phyloP scores from a whole-genome alignment of 2,113 vertebrate genomes.

The Corynorhinus townsendii region DNA sequence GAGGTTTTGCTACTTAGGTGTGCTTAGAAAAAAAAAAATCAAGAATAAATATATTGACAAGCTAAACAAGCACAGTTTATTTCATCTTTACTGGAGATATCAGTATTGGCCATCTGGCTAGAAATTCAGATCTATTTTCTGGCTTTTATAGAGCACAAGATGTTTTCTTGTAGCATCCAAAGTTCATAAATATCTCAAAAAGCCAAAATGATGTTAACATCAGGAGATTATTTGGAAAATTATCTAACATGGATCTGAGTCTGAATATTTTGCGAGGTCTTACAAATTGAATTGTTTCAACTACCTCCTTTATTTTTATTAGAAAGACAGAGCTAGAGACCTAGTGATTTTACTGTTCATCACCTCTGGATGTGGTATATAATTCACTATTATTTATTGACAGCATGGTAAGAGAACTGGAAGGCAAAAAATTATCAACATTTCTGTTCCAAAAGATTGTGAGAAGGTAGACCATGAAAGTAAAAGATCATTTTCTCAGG shows the following conservation, averaged over 20 bases:
- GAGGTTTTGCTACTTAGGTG: constrained; percentile 11
- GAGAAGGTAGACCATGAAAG: not conserved
- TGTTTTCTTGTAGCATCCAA: not conserved
- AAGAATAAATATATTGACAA: not conserved
- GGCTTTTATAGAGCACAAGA: not conserved
- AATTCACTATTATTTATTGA: not conserved
- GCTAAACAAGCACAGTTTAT: not conserved
- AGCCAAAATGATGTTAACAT: not conserved
- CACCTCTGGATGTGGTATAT: not conserved
- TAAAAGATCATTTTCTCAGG: not conserved
- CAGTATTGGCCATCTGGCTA: not conserved
- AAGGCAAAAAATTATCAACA: not conserved
- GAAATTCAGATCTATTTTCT: constrained; percentile 36
- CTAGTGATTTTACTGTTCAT: not conserved
- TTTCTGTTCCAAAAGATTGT: not conserved
- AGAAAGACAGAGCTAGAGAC: not conserved
- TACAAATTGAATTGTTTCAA: not conserved
- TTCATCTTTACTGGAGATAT: not conserved
- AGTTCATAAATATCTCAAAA: not conserved
- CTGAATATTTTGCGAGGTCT: constrained; percentile 15
- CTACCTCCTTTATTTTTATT: not conserved
- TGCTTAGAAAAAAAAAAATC: constrained; percentile 38
- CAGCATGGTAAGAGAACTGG: not conserved
- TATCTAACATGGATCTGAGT: not conserved
- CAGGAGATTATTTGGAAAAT: constrained; percentile 1